A percentile compares a stretch with the other conserved stretches of the same genome.
These are phyloP conservation scores for Atlantisia rogersi DNA, from an alignment of 2,113 vertebrate genomes.

Conservation along the genomic window DNA sequence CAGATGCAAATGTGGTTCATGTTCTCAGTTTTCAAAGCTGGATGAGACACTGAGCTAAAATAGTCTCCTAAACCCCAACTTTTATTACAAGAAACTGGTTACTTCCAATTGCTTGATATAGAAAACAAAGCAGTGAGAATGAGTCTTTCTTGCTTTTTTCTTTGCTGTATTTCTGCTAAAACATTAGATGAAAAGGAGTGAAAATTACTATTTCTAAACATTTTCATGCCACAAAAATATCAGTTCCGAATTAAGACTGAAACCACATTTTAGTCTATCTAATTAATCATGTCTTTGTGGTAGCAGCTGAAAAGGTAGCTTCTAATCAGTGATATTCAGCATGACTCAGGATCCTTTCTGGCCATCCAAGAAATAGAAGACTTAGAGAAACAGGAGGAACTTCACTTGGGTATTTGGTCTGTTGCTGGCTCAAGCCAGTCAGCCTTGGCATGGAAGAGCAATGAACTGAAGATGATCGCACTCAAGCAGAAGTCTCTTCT, in stretches of 20 bases:
- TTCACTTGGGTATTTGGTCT: not conserved
- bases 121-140: not conserved
- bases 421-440: not conserved
- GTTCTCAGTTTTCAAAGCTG: constrained; percentile 13
- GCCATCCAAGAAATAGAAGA: not conserved
- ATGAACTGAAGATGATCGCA: not conserved
- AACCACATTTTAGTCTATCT: not conserved
- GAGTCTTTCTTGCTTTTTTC: not conserved
- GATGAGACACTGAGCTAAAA: constrained; percentile 23
- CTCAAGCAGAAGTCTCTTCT: not conserved
- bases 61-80: not conserved
- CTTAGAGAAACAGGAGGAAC: not conserved
- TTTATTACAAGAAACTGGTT: not conserved
- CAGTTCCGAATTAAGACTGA: not conserved
- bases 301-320: not conserved
- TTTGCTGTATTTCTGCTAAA: not conserved
- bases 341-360: not conserved
- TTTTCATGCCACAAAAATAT: not conserved
- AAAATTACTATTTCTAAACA: not conserved
- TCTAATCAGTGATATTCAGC: not conserved
- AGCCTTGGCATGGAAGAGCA: not conserved
- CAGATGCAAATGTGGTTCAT: not conserved
- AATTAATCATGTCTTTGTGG: not conserved
- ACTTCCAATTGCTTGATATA: not conserved
- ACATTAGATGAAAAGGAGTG: not conserved